These are phyloP conservation scores for Solenopsis fugax DNA, from an alignment of 1,140 invertebrate species.

Conservation along the genomic window DNA sequence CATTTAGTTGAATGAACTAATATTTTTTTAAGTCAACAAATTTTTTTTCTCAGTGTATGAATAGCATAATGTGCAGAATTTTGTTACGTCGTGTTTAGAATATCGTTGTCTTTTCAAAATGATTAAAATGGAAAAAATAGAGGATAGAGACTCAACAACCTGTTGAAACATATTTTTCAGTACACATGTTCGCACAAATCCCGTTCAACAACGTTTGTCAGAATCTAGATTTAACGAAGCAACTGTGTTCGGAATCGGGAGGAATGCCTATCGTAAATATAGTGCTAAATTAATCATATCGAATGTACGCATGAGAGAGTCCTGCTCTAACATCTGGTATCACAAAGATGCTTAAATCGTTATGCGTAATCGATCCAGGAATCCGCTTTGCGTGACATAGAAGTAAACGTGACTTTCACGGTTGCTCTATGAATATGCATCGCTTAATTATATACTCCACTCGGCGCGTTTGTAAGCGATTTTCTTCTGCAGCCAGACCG, in stretches of 20 bases:
- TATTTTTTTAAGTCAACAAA: too few relatives aligned
- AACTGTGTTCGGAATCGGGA: not conserved
- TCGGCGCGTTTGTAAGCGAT: slow-evolving; percentile 54
- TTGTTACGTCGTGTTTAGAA: not conserved
- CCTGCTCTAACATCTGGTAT: not conserved
- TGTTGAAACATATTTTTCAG: slow-evolving; percentile 48
- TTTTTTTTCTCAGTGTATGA: too few relatives aligned
- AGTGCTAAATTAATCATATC: not conserved
- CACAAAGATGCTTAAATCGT: not conserved
- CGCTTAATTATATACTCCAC: slow-evolving; percentile 42
- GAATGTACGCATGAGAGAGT: not conserved
- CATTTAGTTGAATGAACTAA: too few relatives aligned
- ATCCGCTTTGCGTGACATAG: slow-evolving; percentile 9
- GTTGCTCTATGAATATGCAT: slow-evolving; percentile 55
- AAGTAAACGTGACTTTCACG: slow-evolving; percentile 53
- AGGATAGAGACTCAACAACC: slow-evolving; percentile 26
- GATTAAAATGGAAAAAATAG: slow-evolving; percentile 29
- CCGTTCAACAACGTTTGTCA: slow-evolving; percentile 1
- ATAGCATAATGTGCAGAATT: not conserved
- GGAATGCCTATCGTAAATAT: slow-evolving; percentile 9
- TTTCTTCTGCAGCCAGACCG: slow-evolving; percentile 28
- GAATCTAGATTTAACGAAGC: slow-evolving; percentile 22
- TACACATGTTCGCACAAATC: not conserved
- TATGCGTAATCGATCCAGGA: not conserved
- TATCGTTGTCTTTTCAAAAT: slow-evolving; percentile 4